Base-by-base conservation (phyloP, 2,797 vertebrate genomes). In the Macropus fuliginosus region DNA sequence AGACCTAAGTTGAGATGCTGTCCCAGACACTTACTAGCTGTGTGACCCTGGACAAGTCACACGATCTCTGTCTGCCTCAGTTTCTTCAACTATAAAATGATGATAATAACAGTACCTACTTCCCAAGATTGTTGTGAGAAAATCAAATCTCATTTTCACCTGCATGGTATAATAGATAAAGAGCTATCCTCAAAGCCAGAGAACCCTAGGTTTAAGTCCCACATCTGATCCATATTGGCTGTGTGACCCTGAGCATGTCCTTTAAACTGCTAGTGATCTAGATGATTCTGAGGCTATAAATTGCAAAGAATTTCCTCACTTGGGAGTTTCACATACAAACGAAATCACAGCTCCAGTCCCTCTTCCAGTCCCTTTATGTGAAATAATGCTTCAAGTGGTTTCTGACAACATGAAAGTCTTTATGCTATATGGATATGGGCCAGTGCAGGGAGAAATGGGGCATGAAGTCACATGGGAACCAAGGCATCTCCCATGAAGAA, bases 391-490 rank as follows among this genome's bases (percentile, higher is more conserved):
- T 81, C 74, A 81, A 46, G 3, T 46, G 74, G 52, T 55, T 92
- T 56, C 93, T 90, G 56, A 92, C 55, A 54, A 92, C 24, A 24
- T 62, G 56, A 13, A 46, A 94, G 55, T 74, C 93, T 94, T 96
- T 93, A 94, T 94, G 91, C 92, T 6, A 93, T 56, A 56, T 21
- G 92, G 56, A 46, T 54, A 8, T 56, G 93, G 94, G 54, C 34
- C 92, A 40, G 27, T 52, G 56, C 18, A 59, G 59, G 55, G 16
- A 54, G 57, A 21, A 56, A 3, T 11, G 56, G 34, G 89, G 40
- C 55, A 91, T 74, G 31, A 94, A 95, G 74, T 91, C 89, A 52
- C 14, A 34, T 91, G 92, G 93, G 87, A 91, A 95, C 90, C 57
- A 56, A 59, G 74, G 93, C 92, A 59, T 59, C 95, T 92, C n/a